Evolutionary conservation across 2,888 invertebrate genomes (phyloP).

Genomic region (Mayetiola destructor): DNA sequence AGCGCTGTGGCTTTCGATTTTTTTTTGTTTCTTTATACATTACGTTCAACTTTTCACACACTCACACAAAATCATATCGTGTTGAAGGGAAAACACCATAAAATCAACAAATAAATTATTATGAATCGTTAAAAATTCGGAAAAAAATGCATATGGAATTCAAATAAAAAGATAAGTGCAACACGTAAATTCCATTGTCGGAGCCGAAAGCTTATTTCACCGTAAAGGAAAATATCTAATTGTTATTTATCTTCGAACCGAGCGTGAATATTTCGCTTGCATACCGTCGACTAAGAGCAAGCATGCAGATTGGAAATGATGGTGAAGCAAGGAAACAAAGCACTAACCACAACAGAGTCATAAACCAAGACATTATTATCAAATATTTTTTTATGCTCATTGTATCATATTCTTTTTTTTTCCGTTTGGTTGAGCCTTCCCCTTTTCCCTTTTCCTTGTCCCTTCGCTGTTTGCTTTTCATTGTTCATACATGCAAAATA

Average conservation of each 20-base stretch:
- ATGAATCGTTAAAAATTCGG: neutral
- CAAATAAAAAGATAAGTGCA: neutral
- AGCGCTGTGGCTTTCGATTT: too few relatives aligned
- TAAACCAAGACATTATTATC: constrained; percentile 1
- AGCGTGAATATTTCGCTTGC: neutral
- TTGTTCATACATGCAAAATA: too few relatives aligned
- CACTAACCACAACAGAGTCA: neutral
- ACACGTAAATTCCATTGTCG: neutral
- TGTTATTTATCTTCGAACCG: neutral
- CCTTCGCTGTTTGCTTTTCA: too few relatives aligned
- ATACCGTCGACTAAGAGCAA: neutral
- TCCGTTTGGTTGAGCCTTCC: neutral
- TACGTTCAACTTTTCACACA: too few relatives aligned
- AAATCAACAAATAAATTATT: too few relatives aligned
- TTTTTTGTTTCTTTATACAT: too few relatives aligned
- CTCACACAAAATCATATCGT: too few relatives aligned
- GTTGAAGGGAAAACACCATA: neutral
- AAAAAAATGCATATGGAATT: neutral
- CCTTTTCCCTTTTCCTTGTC: neutral
- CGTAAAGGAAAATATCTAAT: constrained; percentile 4
- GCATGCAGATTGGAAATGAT: too few relatives aligned
- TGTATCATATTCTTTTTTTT: neutral
- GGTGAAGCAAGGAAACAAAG: too few relatives aligned
- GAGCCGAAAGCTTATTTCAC: neutral
- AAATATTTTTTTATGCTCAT: neutral